phyloP scores from a whole-genome alignment of 1,140 invertebrate genomes.

The Pantala flavescens region DNA sequence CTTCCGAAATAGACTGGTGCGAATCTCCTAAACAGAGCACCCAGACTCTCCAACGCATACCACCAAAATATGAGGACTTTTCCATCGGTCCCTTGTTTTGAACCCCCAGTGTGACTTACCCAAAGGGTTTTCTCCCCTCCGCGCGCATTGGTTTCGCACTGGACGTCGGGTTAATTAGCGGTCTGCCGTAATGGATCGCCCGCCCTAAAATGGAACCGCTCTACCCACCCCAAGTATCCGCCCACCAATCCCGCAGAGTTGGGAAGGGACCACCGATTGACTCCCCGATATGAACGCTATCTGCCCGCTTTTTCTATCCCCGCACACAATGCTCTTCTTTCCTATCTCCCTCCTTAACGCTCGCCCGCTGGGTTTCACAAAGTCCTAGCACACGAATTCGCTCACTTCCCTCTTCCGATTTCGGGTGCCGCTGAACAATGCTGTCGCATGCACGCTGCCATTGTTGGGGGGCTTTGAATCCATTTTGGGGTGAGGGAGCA shows the following conservation, averaged over 20 bases:
- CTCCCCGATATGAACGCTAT: not conserved
- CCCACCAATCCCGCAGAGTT: not conserved
- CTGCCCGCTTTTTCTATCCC: not conserved
- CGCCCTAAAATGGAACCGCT: not conserved
- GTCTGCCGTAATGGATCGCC: not conserved
- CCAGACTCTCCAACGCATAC: no score
- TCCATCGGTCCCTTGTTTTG: no score
- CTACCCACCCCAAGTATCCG: not conserved
- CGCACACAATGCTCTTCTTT: not conserved
- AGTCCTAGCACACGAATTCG: no score
- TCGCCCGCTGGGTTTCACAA: not conserved
- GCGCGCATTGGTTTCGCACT: not conserved
- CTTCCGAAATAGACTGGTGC: no score
- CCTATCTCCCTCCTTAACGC: not conserved
- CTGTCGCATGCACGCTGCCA: no score
- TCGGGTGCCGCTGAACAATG: no score
- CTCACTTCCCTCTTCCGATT: no score
- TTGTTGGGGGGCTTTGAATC: no score
- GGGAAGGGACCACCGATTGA: not conserved
- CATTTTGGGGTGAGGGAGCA: no score
- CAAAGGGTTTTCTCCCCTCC: not conserved
- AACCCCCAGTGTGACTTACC: no score
- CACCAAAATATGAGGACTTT: no score
- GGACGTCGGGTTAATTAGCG: constrained; percentile 7
- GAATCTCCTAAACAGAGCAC: no score